These are phyloP conservation scores for Hydractinia echinata DNA, from an alignment of 30 jellyfish, hydroid and myxozoan genomes.

Conservation along the genomic window DNA sequence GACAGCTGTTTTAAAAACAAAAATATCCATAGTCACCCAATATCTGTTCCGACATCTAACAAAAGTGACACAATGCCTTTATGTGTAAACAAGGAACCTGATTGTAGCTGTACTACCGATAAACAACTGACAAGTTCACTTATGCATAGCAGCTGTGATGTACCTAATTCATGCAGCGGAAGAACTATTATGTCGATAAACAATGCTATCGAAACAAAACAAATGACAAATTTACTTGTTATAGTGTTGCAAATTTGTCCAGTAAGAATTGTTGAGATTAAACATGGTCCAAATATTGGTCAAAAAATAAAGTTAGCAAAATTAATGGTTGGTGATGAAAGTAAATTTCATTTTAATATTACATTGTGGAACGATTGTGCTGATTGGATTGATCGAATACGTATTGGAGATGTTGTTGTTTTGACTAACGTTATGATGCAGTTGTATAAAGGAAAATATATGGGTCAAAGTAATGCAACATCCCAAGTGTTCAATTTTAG, in stretches of 20 bases:
- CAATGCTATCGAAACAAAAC: not conserved
- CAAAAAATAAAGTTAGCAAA: not conserved
- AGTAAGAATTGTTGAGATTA: not conserved
- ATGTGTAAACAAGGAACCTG: too few relatives aligned
- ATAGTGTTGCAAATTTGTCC: not conserved
- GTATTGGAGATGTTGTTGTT: not conserved
- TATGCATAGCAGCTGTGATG: too few relatives aligned
- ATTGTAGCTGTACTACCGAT: too few relatives aligned
- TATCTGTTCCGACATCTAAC: too few relatives aligned
- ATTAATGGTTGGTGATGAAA: not conserved
- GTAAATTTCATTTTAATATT: not conserved
- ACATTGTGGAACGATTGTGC: constrained; percentile 15
- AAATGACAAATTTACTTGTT: not conserved
- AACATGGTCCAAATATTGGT: not conserved
- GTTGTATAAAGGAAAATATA: not conserved
- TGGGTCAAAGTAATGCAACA: not conserved
- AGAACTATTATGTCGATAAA: not conserved
- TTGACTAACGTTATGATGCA: not conserved
- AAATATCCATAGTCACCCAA: too few relatives aligned
- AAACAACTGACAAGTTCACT: too few relatives aligned
- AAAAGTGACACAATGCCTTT: too few relatives aligned
- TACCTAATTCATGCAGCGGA: too few relatives aligned
- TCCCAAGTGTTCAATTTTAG: not conserved
- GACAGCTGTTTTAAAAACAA: too few relatives aligned
- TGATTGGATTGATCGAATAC: not conserved